phyloP scores from a whole-genome alignment of 2,888 invertebrate genomes.

The Drosophila macrothrix region DNA sequence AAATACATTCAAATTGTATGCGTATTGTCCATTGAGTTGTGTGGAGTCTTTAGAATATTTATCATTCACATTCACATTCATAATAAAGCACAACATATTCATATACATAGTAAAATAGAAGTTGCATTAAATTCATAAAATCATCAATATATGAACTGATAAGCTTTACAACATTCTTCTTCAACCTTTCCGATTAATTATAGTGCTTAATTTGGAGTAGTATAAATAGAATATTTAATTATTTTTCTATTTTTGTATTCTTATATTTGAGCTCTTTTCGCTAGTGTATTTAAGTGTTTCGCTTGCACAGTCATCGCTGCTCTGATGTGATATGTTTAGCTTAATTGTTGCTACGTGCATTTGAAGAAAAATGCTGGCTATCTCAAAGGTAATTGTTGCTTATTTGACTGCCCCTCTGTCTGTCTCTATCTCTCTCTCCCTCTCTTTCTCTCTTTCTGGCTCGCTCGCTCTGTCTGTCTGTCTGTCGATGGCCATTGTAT shows the following conservation, averaged over 20 bases:
- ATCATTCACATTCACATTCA: neutral
- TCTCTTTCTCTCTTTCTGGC: neutral
- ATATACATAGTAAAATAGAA: neutral
- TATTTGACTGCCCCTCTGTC: constrained; percentile 57
- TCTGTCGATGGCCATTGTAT: constrained; percentile 61
- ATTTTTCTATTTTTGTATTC: neutral
- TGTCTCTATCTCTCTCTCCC: neutral
- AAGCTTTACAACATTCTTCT: neutral
- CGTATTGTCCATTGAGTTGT: neutral
- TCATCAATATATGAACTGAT: neutral
- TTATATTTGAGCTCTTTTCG: neutral
- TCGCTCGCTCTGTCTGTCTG: constrained; percentile 8
- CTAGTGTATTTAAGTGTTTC: constrained; percentile 23
- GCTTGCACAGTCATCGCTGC: constrained; percentile 14
- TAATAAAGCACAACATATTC: neutral
- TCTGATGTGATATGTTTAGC: constrained; percentile 60
- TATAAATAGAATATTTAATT: neutral
- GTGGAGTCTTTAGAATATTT: neutral
- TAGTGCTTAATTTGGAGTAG: neutral
- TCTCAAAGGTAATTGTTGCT: constrained; percentile 73
- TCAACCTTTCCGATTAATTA: neutral
- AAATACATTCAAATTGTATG: neutral
- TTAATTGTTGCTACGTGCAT: constrained; percentile 76
- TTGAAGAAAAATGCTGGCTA: constrained; percentile 58
- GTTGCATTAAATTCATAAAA: neutral